Percentiles rank a stretch among this genome's conserved stretches.
Conservation (phyloP, 2,797 vertebrate species). For the Cirrhinus mrigala region DNA sequence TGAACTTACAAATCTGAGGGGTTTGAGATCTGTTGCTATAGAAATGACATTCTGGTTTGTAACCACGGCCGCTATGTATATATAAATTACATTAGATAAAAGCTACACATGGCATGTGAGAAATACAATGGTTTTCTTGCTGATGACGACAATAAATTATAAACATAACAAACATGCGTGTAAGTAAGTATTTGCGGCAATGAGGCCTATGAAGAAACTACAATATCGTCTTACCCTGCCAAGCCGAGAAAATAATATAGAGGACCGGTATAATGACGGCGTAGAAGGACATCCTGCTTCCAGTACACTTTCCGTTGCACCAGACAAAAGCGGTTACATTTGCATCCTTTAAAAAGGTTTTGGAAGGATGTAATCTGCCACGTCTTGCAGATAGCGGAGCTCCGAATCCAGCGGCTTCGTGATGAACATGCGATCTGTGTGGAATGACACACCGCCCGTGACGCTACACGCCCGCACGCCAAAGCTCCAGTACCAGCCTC, state of each 20-base stretch:
- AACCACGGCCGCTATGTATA: background rate
- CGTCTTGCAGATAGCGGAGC: conserved; percentile 45
- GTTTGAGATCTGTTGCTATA: conserved; percentile 1
- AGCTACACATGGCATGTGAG: background rate
- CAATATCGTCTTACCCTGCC: conserved; percentile 74
- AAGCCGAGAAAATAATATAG: conserved; percentile 70
- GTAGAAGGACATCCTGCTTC: conserved; percentile 69
- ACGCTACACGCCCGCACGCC: conserved; percentile 53
- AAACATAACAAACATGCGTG: background rate
- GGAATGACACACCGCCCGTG: conserved; percentile 70
- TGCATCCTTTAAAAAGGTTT: conserved; percentile 7
- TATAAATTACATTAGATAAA: background rate
- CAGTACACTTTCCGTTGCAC: conserved; percentile 23
- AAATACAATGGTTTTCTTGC: background rate
- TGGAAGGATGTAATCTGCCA: background rate
- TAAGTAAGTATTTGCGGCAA: background rate
- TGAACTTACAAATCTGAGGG: background rate
- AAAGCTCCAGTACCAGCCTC: conserved; percentile 4
- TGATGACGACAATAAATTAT: background rate
- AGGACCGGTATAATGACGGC: conserved; percentile 71
- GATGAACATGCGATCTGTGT: conserved; percentile 61
- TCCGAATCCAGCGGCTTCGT: conserved; percentile 38
- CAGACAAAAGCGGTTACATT: conserved; percentile 24
- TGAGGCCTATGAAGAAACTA: conserved; percentile 65
- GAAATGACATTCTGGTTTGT: background rate